Evolutionary conservation across 92 coral and sea anemone genomes (phyloP).

Genomic region (Actinernus sp.): DNA sequence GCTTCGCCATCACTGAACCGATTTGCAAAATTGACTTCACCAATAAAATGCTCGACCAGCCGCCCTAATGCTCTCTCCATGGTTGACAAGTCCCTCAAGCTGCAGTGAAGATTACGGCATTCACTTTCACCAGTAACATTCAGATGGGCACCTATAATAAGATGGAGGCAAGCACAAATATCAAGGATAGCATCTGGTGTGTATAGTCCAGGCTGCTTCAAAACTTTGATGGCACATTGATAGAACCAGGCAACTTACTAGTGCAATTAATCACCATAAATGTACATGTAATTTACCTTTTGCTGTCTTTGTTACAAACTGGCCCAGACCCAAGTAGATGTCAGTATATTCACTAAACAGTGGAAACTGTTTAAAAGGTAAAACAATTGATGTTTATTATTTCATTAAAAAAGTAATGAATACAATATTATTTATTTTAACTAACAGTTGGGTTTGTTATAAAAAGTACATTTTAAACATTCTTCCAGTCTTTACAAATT

Average conservation of each 20-base stretch:
- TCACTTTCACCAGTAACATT: slow-evolving; percentile 80
- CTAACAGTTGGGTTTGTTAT: no score
- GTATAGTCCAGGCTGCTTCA: no score
- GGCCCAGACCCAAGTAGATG: slow-evolving; percentile 80
- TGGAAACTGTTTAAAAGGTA: slow-evolving; percentile 97
- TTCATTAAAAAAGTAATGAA: no score
- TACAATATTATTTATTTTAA: no score
- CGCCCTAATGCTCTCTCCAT: slow-evolving; percentile 94
- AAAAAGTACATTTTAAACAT: no score
- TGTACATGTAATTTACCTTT: slow-evolving; percentile 54
- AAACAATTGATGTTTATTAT: no score
- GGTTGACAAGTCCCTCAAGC: slow-evolving; percentile 88
- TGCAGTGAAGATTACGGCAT: slow-evolving; percentile 89
- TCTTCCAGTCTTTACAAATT: no score
- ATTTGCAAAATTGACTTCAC: slow-evolving; percentile 94
- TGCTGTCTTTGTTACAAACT: slow-evolving; percentile 64
- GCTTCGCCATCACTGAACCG: slow-evolving; percentile 96
- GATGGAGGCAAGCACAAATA: no score
- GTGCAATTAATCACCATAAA: neutral
- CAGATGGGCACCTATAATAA: no score
- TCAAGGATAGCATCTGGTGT: no score
- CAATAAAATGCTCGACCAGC: slow-evolving; percentile 93
- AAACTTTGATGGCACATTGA: no score
- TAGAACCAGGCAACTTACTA: no score
- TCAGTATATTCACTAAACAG: slow-evolving; percentile 89